Evolutionary conservation across 2,888 invertebrate genomes (phyloP).

Genomic region (Hypomecis atomaria): DNA sequence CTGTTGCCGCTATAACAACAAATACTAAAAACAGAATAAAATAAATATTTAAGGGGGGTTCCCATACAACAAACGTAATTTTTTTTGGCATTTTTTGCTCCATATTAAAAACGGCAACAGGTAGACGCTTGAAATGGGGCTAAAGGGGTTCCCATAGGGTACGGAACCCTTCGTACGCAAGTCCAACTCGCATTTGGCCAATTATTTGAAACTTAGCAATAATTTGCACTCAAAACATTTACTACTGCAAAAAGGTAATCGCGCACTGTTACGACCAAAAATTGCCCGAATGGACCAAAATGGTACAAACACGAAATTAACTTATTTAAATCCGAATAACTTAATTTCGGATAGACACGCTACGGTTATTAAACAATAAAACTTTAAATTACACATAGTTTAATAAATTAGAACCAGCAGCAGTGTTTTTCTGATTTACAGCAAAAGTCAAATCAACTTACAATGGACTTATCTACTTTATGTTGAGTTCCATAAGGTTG

Average conservation of each 20-base stretch:
- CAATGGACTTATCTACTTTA: not conserved
- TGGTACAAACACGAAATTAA: not conserved
- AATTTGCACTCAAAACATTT: not conserved
- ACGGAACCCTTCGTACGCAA: too few species aligned
- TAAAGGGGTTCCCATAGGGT: too few species aligned
- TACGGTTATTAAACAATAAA: conserved; percentile 2
- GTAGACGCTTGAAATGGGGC: too few species aligned
- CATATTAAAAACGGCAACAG: too few species aligned
- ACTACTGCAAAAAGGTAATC: conserved; percentile 5
- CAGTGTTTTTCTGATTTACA: not conserved
- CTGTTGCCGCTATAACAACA: too few species aligned
- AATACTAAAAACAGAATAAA: too few species aligned
- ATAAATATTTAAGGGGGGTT: too few species aligned
- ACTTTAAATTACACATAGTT: not conserved
- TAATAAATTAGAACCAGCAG: conserved; percentile 1
- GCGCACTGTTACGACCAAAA: conserved; percentile 6
- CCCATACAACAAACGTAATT: too few species aligned
- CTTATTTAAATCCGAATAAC: conserved; percentile 10
- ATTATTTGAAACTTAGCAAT: too few species aligned
- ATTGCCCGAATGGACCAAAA: conserved; percentile 11
- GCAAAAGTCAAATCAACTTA: not conserved
- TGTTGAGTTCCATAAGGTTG: too few species aligned
- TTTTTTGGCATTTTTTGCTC: too few species aligned
- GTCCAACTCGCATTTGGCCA: too few species aligned
- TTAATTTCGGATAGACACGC: conserved; percentile 12